Base-by-base conservation (phyloP, 2,797 vertebrate genomes). In the Valencia hispanica region DNA sequence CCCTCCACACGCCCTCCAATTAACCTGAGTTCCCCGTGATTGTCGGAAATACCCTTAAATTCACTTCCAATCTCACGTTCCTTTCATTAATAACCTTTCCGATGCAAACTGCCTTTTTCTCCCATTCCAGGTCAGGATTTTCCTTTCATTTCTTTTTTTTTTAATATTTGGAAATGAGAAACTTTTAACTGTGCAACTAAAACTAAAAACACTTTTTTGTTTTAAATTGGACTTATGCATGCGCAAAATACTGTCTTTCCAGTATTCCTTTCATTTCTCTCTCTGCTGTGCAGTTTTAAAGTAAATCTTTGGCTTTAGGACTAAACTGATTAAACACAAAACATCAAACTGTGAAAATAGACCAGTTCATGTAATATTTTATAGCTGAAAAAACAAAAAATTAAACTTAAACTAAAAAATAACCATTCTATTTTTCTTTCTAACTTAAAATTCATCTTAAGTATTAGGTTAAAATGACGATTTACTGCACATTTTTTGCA, bases 1-100 rank as follows among this genome's bases (percentile, higher is more conserved):
- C 53, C 71, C 34, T 65, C 55, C n/a, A 32, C 34, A 3, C 3
- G 74, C 69, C 36, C 66, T 45, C 48, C 61, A 65, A 76, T 57
- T 22, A 55, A 45, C 61, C 45, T 5, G 59, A 61, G 30, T 11
- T 9, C 41, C 70, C 36, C 34, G 14, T 75, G 39, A 39, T 47
- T 51, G 47, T 61, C 59, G 43, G 30, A 25, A 66, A 79, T 25
- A 18, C 25, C n/a, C 36, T 25, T 45, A 45, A 0, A 27, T 59
- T 73, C 6, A 41, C 5, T 50, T 48, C 14, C 73, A 78, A 55
- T 68, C 66, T 71, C 61, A 41, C 14, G 50, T 75, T 51, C 63
- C 50, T 72, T 43, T 22, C 9, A n/a, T 0, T 61, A 0, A 43
- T n/a, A 14, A 25, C 25, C n/a, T n/a, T 66, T 27, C 39, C 39